Percentiles rank a stretch among this genome's conserved stretches.
These are phyloP conservation scores for Erythrolamprus reginae DNA, from an alignment of 2,113 vertebrate genomes.

Conservation along the genomic window DNA sequence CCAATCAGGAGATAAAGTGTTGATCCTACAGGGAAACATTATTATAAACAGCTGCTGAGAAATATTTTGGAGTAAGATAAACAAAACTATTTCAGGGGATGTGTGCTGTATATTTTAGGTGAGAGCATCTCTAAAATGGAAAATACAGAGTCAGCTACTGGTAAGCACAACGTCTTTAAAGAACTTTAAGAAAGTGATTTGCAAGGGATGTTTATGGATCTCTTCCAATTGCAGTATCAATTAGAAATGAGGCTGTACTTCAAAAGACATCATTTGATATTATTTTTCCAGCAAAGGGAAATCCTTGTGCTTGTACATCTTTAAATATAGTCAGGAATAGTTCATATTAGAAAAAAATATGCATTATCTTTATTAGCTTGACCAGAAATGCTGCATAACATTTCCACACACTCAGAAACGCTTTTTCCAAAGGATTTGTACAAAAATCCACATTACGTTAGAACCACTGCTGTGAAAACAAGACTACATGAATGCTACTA, in stretches of 20 bases:
- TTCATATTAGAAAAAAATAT: neutral
- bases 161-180: slow-evolving; percentile 20
- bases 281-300: neutral
- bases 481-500: neutral
- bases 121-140: neutral
- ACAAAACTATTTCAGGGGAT: slow-evolving; percentile 19
- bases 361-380: neutral
- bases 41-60: slow-evolving; percentile 43
- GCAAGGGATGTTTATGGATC: neutral
- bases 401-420: neutral
- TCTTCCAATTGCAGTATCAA: neutral
- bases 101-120: neutral
- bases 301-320: neutral
- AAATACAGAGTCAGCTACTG: neutral
- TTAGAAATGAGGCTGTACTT: neutral
- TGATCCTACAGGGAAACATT: slow-evolving; percentile 36
- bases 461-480: neutral
- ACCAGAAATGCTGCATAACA: neutral
- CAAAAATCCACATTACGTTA: neutral
- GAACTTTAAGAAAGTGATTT: slow-evolving; percentile 8
- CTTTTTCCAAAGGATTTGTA: neutral
- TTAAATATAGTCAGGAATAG: neutral
- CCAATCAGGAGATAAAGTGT: slow-evolving; percentile 18
- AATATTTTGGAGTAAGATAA: slow-evolving; percentile 40
- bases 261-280: neutral